Conservation (phyloP, 2,888 invertebrate species). For the Cantharis lateralis region DNA sequence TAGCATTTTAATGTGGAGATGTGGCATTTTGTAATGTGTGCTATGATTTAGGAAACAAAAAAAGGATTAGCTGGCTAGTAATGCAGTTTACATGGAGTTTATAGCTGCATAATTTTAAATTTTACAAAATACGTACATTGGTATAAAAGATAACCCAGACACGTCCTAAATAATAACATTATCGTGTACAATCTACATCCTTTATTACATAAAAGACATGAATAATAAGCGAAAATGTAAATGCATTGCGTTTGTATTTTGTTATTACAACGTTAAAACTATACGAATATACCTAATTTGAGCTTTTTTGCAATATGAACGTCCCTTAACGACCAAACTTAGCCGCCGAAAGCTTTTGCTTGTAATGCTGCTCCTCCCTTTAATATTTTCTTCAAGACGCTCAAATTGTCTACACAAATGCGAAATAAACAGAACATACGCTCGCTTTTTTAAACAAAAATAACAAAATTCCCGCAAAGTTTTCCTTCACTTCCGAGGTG, state of each 20-base stretch:
- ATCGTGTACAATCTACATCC: slow-evolving; percentile 33
- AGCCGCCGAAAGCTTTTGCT: neutral
- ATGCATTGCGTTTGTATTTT: slow-evolving; percentile 22
- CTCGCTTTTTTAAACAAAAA: neutral
- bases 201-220: slow-evolving; percentile 32
- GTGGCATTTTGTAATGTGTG: neutral
- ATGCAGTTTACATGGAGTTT: slow-evolving; percentile 14
- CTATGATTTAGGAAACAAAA: neutral
- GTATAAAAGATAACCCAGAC: slow-evolving; percentile 31
- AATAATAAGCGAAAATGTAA: slow-evolving; percentile 30
- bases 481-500: neutral
- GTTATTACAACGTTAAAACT: slow-evolving; percentile 21
- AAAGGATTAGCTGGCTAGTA: slow-evolving; percentile 1
- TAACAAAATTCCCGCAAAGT: neutral
- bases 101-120: slow-evolving; percentile 25
- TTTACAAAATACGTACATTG: slow-evolving; percentile 12
- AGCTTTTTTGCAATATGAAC: slow-evolving; percentile 6
- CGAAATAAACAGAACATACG: neutral
- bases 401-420: neutral
- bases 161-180: slow-evolving; percentile 35
- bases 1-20: slow-evolving; percentile 14
- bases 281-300: slow-evolving; percentile 1
- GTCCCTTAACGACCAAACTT: neutral
- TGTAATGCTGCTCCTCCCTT: neutral
- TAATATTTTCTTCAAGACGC: neutral